Conservation (phyloP, 2,888 invertebrate genomes). For the Macrophya annulata region DNA sequence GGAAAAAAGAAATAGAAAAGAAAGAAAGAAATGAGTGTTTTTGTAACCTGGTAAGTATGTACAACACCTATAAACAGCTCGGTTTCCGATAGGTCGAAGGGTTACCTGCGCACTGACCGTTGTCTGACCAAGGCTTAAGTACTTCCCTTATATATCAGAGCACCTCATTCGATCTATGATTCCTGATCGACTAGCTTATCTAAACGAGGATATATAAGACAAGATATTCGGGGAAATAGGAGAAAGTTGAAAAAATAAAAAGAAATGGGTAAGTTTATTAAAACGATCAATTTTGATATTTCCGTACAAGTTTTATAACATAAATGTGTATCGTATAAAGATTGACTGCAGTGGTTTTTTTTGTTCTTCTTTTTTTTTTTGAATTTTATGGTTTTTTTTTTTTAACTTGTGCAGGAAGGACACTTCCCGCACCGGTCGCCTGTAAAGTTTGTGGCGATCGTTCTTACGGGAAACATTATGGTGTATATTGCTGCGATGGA, state of each 20-base stretch:
- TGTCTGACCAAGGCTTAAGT: conserved; percentile 3
- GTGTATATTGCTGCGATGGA: conserved; percentile 92
- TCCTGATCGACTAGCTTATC: conserved; percentile 15
- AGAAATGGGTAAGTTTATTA: neutral
- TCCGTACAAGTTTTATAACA: neutral
- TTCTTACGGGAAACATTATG: conserved; percentile 92
- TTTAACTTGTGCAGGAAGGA: conserved; percentile 79
- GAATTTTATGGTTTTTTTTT: neutral
- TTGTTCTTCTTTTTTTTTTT: neutral
- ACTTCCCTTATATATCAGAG: neutral
- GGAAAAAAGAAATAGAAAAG: neutral
- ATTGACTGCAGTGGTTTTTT: neutral
- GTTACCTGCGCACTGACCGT: conserved; percentile 45
- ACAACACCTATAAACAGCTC: neutral
- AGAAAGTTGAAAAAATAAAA: neutral
- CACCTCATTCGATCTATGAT: conserved; percentile 54
- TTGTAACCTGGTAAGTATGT: neutral
- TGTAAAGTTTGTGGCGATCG: conserved; percentile 92
- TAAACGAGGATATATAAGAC: neutral
- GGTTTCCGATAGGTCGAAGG: conserved; percentile 28
- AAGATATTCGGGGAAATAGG: neutral
- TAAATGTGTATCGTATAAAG: neutral
- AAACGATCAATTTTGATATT: neutral
- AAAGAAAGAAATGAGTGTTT: neutral
- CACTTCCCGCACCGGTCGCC: conserved; percentile 84